Base-by-base conservation (phyloP, 1,140 invertebrate species). In the Heliconius nattereri region DNA sequence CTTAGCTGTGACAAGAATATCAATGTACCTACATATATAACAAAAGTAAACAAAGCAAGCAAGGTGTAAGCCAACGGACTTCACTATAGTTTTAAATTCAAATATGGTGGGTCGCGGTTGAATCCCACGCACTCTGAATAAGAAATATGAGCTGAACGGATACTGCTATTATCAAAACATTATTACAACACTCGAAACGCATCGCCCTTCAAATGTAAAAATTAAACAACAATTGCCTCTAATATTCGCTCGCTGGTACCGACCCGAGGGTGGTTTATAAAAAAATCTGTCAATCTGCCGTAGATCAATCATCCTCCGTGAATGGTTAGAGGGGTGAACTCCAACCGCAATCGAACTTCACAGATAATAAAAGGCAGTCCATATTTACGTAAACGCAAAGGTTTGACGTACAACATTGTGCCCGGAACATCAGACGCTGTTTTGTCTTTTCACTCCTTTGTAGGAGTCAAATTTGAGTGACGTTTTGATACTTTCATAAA, bases 161-260 rank as follows among this genome's bases (percentile, higher is more conserved):
- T 92, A 93, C 90, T 86, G 84, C 92, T 91, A 94, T 94, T 94
- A 94, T 94, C 91, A 93, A 93, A 94, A 94, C 91, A 92, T 93
- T 94, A 94, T 93, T 94, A 94, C 91, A 94, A 92, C 92, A 94
- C 92, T 94, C 90, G 82, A 92, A 89, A 89, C 86, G 85, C 87
- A 89, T 89, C 89, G 86, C 91, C 92, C 92, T 90, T 90, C 91
- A 71, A 91, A 91, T 91, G 92, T 93, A 92, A 94, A 94, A 94
- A 94, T 94, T 94, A 92, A 94, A 94, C 92, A 94, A 94, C 92
- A 94, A 94, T 94, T 93, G 92, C 92, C 92, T 94, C 93, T 94
- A 94, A 94, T 94, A 94, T 92, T 93, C 88, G 88, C 89, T 91
- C 80, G 88, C 87, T 86, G 86, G 91, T 92, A 85, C 86, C 88